Evolutionary conservation across 2,797 vertebrate genomes (phyloP).

Genomic region (Merluccius polli): DNA sequence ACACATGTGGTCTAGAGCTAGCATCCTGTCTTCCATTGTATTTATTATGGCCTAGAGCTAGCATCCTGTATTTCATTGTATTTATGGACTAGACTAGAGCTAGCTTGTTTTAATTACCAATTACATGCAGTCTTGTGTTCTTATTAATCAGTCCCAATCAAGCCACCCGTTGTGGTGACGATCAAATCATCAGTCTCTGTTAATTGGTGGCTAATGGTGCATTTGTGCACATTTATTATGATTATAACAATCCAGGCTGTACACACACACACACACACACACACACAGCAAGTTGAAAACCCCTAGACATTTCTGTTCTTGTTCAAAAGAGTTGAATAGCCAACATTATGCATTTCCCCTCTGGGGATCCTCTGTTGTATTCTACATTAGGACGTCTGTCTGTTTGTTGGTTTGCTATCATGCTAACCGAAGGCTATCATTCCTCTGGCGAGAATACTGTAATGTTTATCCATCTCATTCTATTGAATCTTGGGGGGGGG

Average conservation of each 20-base stretch:
- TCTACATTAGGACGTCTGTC: neutral
- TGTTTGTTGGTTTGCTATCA: neutral
- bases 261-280: slow-evolving; percentile 1
- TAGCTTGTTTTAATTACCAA: neutral
- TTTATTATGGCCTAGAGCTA: neutral
- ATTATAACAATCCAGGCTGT: neutral
- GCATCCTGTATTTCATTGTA: neutral
- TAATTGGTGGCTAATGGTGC: neutral
- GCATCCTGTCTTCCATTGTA: neutral
- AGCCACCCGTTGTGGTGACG: neutral
- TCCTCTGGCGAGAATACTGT: neutral
- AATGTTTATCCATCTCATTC: neutral
- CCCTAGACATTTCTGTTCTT: neutral
- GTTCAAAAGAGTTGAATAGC: neutral
- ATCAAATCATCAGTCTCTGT: neutral
- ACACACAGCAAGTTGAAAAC: slow-evolving; percentile 10
- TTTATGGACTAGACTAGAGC: no score
- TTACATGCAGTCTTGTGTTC: neutral
- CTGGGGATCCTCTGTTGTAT: neutral
- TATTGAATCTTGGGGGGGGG: neutral
- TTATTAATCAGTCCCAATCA: neutral
- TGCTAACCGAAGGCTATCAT: neutral
- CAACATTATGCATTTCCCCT: neutral
- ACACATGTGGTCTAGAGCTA: no score
- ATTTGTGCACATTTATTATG: no score